phyloP scores from a whole-genome alignment of 2,797 vertebrate species.

The Anas georgica region DNA sequence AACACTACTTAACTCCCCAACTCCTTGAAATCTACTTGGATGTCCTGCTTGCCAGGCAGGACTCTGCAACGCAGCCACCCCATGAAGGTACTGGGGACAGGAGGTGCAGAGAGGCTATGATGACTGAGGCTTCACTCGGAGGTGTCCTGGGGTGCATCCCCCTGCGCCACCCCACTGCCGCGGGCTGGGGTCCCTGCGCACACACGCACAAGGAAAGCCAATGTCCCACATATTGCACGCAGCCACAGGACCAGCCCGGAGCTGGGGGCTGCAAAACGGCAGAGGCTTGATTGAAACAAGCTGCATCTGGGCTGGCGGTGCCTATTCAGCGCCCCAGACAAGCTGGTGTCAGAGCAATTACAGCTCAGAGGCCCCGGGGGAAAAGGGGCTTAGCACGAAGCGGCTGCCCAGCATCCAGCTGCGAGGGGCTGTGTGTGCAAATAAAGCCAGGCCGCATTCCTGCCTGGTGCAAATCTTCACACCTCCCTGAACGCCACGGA shows the following conservation, averaged over 20 bases:
- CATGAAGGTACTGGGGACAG: neutral
- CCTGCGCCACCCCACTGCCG: neutral
- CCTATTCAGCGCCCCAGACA: neutral
- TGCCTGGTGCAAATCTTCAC: neutral
- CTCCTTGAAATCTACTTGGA: neutral
- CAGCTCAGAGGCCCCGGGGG: neutral
- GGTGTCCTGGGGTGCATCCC: accelerated
- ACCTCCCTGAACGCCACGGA: neutral
- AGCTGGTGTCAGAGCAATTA: neutral
- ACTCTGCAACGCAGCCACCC: neutral
- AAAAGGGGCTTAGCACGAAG: neutral
- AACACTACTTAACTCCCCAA: neutral
- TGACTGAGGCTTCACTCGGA: neutral
- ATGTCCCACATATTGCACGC: accelerated
- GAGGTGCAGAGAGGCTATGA: neutral
- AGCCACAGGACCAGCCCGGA: neutral
- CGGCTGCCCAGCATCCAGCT: neutral
- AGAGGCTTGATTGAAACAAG: neutral
- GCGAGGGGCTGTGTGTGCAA: neutral
- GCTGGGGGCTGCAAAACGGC: neutral
- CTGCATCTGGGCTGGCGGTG: neutral
- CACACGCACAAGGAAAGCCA: neutral
- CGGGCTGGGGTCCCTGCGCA: neutral
- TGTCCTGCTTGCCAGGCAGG: neutral
- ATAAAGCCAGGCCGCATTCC: neutral